Conservation (phyloP, 2,113 vertebrate genomes). For the Nanorana parkeri region DNA sequence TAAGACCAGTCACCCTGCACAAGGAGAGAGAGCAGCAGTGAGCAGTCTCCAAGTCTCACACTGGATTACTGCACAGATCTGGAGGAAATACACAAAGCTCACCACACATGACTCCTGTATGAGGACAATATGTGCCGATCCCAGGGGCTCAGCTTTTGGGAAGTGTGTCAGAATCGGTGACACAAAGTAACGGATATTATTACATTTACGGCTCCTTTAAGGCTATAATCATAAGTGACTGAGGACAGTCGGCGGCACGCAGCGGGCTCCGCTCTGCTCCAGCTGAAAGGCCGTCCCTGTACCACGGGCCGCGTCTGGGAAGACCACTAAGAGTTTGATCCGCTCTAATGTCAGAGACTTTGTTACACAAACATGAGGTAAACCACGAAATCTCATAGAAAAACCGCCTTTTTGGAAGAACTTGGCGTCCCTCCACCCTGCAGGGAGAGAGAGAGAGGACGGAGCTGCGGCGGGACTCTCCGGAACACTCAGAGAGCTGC, state of each 20-base stretch:
- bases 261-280: background rate
- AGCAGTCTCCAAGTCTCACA: too few relatives aligned
- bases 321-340: conserved; percentile 49
- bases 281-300: background rate
- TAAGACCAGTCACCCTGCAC: too few relatives aligned
- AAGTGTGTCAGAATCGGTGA: too few relatives aligned
- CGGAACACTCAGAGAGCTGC: background rate
- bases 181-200: too few relatives aligned
- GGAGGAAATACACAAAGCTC: too few relatives aligned
- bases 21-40: too few relatives aligned
- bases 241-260: background rate
- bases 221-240: background rate
- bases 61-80: too few relatives aligned
- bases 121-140: too few relatives aligned
- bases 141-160: too few relatives aligned
- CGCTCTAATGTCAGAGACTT: conserved; percentile 49
- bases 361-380: conserved; percentile 53
- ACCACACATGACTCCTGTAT: too few relatives aligned
- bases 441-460: conserved; percentile 3
- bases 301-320: background rate
- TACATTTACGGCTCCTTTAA: too few relatives aligned
- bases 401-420: conserved; percentile 37
- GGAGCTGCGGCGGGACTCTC: background rate
- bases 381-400: conserved; percentile 54
- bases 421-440: conserved; percentile 23